Conservation (phyloP, 2,113 vertebrate species). For the Tor tambroides region DNA sequence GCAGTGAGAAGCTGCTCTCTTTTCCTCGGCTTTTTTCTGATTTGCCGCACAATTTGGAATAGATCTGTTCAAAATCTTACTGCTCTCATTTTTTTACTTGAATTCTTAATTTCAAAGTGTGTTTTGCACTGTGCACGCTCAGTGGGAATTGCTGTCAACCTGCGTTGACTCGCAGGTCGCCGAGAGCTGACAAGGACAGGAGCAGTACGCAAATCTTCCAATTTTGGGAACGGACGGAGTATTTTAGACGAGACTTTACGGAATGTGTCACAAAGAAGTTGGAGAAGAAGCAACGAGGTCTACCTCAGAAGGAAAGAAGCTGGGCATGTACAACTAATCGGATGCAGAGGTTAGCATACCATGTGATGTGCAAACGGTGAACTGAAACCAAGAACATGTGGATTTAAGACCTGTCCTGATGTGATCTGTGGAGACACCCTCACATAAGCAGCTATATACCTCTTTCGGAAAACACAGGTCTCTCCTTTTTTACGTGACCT, state of each 20-base stretch:
- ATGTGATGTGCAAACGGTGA: slow-evolving; percentile 15
- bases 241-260: slow-evolving; percentile 17
- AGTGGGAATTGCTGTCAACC: slow-evolving; percentile 8
- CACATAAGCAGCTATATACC: background rate
- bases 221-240: background rate
- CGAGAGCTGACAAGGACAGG: slow-evolving; percentile 16
- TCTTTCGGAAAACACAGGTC: background rate
- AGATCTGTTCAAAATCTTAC: background rate
- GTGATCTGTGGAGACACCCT: background rate
- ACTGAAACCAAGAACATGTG: slow-evolving; percentile 44
- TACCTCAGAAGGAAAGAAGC: slow-evolving; percentile 50
- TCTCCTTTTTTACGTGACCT: slow-evolving; percentile 3
- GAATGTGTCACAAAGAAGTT: slow-evolving; percentile 22
- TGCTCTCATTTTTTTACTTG: background rate
- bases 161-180: background rate
- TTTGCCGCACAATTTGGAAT: slow-evolving; percentile 1
- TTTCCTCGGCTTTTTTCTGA: slow-evolving; percentile 11
- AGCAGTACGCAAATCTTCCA: slow-evolving; percentile 28
- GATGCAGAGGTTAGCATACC: slow-evolving; percentile 21
- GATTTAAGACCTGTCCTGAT: background rate
- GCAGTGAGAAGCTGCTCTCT: slow-evolving; percentile 50
- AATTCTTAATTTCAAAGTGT: background rate
- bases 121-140: background rate
- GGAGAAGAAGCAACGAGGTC: background rate
- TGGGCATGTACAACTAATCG: slow-evolving; percentile 51